phyloP scores from a whole-genome alignment of 2,797 vertebrate genomes.

The Xiphorhynchus erythropygius region DNA sequence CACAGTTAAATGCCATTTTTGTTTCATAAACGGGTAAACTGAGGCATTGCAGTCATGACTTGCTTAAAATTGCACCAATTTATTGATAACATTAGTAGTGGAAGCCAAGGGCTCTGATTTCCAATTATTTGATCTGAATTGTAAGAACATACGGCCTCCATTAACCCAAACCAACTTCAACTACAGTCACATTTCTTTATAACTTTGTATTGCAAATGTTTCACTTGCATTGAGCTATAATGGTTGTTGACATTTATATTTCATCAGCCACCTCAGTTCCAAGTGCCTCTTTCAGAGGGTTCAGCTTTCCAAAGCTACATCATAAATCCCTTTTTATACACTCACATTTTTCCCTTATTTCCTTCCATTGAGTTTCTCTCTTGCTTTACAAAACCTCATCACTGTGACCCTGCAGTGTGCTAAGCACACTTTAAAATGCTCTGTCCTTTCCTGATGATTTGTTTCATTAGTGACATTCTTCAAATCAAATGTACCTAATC shows the following conservation, averaged over 20 bases:
- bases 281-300: background rate
- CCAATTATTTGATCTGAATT: background rate
- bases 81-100: background rate
- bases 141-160: background rate
- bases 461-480: slow-evolving; percentile 77
- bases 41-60: background rate
- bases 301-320: slow-evolving; percentile 30
- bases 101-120: background rate
- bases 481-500: slow-evolving; percentile 78
- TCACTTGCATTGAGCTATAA: slow-evolving; percentile 6
- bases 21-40: slow-evolving; percentile 19
- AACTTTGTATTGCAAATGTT: background rate
- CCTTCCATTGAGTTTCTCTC: slow-evolving; percentile 40
- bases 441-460: slow-evolving; percentile 68
- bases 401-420: slow-evolving; percentile 30
- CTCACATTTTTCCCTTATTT: slow-evolving; percentile 1
- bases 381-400: slow-evolving; percentile 14
- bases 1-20: background rate
- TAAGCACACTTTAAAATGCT: slow-evolving; percentile 52
- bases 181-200: background rate
- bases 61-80: background rate
- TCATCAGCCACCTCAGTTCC: background rate
- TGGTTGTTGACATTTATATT: slow-evolving; percentile 19
- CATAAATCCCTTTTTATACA: slow-evolving; percentile 47
- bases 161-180: background rate